A percentile compares a stretch with the other conserved stretches of the same genome.
Evolutionary conservation across 2,797 vertebrate species (phyloP).

Genomic region (Oophaga sylvatica): DNA sequence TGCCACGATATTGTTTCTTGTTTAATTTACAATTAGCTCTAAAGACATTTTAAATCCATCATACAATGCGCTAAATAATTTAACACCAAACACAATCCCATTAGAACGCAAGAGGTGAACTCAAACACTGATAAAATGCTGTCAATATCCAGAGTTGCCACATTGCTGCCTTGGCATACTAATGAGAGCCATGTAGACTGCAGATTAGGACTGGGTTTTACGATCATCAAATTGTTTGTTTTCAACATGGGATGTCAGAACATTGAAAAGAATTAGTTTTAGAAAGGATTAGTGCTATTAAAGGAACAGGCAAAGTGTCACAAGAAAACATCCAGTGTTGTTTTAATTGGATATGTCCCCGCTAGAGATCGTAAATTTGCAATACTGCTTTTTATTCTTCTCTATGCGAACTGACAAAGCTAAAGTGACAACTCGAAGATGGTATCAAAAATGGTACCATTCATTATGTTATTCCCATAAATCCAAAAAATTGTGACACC

Average conservation of each 20-base stretch:
- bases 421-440: background rate
- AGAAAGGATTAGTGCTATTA: slow-evolving; percentile 10
- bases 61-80: slow-evolving; percentile 11
- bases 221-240: background rate
- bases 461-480: too few species aligned
- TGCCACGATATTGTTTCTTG: slow-evolving; percentile 1
- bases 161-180: background rate
- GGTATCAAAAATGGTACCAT: too few species aligned
- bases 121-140: slow-evolving; percentile 17
- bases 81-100: background rate
- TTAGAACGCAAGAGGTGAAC: slow-evolving; percentile 32
- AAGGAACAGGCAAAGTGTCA: background rate
- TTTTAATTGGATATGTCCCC: background rate
- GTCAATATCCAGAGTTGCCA: background rate
- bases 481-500: too few species aligned
- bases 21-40: slow-evolving; percentile 15
- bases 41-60: slow-evolving; percentile 3
- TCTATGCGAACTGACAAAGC: background rate
- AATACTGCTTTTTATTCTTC: background rate
- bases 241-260: slow-evolving; percentile 23
- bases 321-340: background rate
- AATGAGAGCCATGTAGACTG: slow-evolving; percentile 22
- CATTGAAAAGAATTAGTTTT: slow-evolving; percentile 23
- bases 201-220: background rate
- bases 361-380: background rate